Conservation (phyloP, 2,888 invertebrate genomes). For the Lasioglossum vierecki region DNA sequence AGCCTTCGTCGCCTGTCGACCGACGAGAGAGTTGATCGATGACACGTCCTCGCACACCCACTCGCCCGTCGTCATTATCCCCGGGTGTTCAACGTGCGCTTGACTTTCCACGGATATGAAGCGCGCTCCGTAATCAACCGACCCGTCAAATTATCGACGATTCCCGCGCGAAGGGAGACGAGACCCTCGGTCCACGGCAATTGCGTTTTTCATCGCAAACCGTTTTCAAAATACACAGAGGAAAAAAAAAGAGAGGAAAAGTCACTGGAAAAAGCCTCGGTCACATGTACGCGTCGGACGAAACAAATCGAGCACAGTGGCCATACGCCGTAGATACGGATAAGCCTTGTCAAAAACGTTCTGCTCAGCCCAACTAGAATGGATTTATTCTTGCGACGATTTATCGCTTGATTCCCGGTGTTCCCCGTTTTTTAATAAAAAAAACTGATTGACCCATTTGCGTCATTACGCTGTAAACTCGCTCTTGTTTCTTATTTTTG, state of each 20-base stretch:
- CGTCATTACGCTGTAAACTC: neutral
- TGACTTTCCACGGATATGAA: conserved; percentile 42
- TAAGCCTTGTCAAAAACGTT: conserved; percentile 4
- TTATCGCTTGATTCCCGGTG: neutral
- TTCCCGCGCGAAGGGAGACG: neutral
- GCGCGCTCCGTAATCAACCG: conserved; percentile 41
- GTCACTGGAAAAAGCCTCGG: neutral
- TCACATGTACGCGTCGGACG: neutral
- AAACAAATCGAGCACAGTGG: neutral
- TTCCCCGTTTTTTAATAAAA: neutral
- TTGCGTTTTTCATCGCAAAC: conserved; percentile 18
- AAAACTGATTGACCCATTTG: neutral
- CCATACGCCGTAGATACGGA: neutral
- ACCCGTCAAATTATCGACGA: conserved; percentile 36
- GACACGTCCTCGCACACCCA: conserved; percentile 27
- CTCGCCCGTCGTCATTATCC: conserved; percentile 39
- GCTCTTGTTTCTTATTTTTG: neutral
- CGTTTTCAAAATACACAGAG: neutral
- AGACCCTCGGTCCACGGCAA: conserved; percentile 18
- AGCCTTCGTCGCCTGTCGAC: conserved; percentile 28
- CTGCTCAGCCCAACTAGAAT: neutral
- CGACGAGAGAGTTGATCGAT: conserved; percentile 47
- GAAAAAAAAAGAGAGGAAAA: neutral
- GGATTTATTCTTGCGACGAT: neutral
- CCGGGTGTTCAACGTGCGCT: conserved; percentile 1